Conservation (phyloP, 2,113 vertebrate species). For the Gobio gobio region DNA sequence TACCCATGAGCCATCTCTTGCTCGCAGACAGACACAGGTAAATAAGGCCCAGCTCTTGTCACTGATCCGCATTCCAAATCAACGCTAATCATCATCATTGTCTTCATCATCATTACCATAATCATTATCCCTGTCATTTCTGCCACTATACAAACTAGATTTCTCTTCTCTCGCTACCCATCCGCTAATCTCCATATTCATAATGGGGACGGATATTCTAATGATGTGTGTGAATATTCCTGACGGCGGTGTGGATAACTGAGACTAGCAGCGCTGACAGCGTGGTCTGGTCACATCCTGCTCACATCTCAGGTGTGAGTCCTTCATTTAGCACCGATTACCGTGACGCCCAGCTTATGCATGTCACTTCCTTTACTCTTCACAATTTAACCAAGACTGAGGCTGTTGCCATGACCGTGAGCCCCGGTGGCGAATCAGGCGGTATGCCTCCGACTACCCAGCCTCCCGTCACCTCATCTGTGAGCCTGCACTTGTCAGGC, state of each 20-base stretch:
- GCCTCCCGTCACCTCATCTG: slow-evolving; percentile 72
- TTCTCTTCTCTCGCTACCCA: slow-evolving; percentile 55
- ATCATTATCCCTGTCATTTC: slow-evolving; percentile 60
- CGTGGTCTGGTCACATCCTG: slow-evolving; percentile 72
- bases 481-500: slow-evolving; percentile 77
- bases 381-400: slow-evolving; percentile 77
- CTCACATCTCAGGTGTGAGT: slow-evolving; percentile 77
- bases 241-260: slow-evolving; percentile 70
- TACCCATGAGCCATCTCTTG: slow-evolving; percentile 48
- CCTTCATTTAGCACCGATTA: slow-evolving; percentile 85
- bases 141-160: slow-evolving; percentile 54
- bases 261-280: slow-evolving; percentile 78
- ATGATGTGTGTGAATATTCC: slow-evolving; percentile 82
- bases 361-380: slow-evolving; percentile 83
- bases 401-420: slow-evolving; percentile 64
- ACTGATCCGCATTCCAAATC: slow-evolving; percentile 60
- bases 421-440: slow-evolving; percentile 74
- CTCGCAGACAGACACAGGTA: slow-evolving; percentile 55
- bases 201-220: slow-evolving; percentile 77
- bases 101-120: slow-evolving; percentile 59
- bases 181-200: slow-evolving; percentile 57
- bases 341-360: slow-evolving; percentile 79
- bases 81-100: slow-evolving; percentile 64
- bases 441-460: slow-evolving; percentile 62
- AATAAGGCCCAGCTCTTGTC: slow-evolving; percentile 56